Conservation (phyloP, 2,888 invertebrate genomes). For the Drosophila falleni region DNA sequence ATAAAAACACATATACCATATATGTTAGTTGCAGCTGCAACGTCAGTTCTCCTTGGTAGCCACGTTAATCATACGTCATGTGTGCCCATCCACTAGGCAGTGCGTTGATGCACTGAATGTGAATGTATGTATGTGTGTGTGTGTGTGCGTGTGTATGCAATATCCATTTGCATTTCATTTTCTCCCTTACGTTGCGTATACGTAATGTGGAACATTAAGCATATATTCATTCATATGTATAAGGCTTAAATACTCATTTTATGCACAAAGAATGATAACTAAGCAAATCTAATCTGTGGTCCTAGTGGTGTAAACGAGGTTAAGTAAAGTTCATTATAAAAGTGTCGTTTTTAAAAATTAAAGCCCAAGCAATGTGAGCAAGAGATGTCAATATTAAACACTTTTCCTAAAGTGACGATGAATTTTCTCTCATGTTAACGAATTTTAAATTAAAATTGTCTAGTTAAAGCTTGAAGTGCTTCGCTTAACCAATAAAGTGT, state of each 20-base stretch:
- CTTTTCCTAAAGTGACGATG: not conserved
- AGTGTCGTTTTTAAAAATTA: too few relatives aligned
- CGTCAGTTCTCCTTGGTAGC: slow-evolving; percentile 16
- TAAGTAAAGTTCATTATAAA: not conserved
- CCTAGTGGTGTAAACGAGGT: not conserved
- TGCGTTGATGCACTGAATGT: not conserved
- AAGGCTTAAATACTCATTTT: slow-evolving; percentile 8
- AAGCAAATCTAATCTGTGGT: not conserved
- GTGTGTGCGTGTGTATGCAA: not conserved
- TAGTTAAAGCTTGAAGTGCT: slow-evolving; percentile 1
- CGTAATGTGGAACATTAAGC: slow-evolving; percentile 45
- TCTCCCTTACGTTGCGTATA: slow-evolving; percentile 31
- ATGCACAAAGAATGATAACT: slow-evolving; percentile 7
- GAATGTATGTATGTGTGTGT: not conserved
- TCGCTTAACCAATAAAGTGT: slow-evolving; percentile 3
- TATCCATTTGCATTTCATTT: slow-evolving; percentile 30
- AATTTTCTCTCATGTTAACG: not conserved
- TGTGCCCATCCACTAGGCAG: slow-evolving; percentile 24
- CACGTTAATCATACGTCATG: slow-evolving; percentile 52
- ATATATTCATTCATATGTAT: slow-evolving; percentile 21
- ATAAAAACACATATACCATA: not conserved
- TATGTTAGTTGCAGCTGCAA: slow-evolving; percentile 19
- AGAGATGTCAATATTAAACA: not conserved
- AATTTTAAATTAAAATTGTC: not conserved
- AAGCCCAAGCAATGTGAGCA: too few relatives aligned